Conservation (phyloP, 2,113 vertebrate species). For the Acanthisitta chloris region DNA sequence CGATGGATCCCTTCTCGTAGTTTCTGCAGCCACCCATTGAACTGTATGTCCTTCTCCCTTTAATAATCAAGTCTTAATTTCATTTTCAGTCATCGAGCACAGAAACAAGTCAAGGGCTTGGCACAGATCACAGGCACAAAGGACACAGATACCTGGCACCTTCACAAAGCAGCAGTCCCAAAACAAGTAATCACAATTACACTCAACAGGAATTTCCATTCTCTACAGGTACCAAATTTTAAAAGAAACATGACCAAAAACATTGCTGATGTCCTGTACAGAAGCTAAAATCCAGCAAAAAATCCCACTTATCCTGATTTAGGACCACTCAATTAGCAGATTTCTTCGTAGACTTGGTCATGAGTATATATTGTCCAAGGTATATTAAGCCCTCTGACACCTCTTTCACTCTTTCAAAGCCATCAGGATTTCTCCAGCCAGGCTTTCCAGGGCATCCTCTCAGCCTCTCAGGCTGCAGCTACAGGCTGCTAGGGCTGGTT, state of each 20-base stretch:
- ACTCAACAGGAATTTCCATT: neutral
- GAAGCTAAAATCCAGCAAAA: neutral
- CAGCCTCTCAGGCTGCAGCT: neutral
- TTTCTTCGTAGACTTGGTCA: neutral
- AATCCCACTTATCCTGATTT: neutral
- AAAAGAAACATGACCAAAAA: neutral
- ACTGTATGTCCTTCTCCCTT: neutral
- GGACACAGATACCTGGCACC: neutral
- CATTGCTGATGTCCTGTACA: neutral
- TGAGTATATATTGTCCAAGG: neutral
- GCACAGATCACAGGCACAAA: neutral
- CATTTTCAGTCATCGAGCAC: neutral
- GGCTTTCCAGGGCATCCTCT: neutral
- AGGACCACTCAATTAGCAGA: neutral
- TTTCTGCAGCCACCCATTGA: neutral
- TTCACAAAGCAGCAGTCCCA: neutral
- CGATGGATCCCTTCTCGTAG: neutral
- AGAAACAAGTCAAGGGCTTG: neutral
- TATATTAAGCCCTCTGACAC: neutral
- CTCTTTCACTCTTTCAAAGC: neutral
- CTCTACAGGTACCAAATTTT: neutral
- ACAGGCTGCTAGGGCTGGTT: neutral
- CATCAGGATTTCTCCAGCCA: neutral
- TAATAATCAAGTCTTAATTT: constrained; percentile 3
- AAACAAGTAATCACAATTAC: neutral